phyloP scores from a whole-genome alignment of 1,140 invertebrate species.

The Penaeus chinensis region DNA sequence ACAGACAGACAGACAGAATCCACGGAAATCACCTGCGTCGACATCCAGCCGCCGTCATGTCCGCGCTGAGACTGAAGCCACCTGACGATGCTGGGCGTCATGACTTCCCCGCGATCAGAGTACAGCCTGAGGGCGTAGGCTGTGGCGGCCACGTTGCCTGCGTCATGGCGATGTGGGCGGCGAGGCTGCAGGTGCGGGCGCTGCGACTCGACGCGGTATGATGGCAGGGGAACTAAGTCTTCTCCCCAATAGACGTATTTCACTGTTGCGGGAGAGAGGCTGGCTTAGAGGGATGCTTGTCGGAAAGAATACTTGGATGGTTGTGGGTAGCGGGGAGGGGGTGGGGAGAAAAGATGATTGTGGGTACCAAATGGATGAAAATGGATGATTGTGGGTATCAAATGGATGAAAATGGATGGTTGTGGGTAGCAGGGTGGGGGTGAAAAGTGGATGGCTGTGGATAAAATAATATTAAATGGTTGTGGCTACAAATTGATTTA shows the following conservation, averaged over 20 bases:
- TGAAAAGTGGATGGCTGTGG: too few relatives aligned
- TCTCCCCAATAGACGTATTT: conserved; percentile 89
- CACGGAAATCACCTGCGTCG: conserved; percentile 78
- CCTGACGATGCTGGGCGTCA: conserved; percentile 86
- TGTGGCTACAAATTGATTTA: too few relatives aligned
- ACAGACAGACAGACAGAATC: neutral
- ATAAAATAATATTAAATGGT: too few relatives aligned
- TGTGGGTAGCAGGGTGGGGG: too few relatives aligned
- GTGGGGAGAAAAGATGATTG: too few relatives aligned
- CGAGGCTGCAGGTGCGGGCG: conserved; percentile 90
- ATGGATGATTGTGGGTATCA: too few relatives aligned
- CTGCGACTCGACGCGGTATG: conserved; percentile 88
- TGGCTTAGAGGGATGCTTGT: too few relatives aligned
- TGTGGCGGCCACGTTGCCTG: conserved; percentile 91
- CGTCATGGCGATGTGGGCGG: conserved; percentile 87
- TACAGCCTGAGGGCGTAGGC: conserved; percentile 92
- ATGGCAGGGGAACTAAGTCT: conserved; percentile 80
- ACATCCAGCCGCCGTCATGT: conserved; percentile 94
- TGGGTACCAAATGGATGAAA: too few relatives aligned
- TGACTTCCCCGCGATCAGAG: conserved; percentile 83
- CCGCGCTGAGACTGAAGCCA: conserved; percentile 94
- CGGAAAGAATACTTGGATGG: too few relatives aligned
- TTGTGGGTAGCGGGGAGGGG: too few relatives aligned
- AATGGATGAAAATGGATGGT: too few relatives aligned
- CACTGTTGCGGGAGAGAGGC: conserved; percentile 68